These are phyloP conservation scores for Nymphalis polychloros DNA, from an alignment of 2,888 invertebrate species.

Conservation along the genomic window DNA sequence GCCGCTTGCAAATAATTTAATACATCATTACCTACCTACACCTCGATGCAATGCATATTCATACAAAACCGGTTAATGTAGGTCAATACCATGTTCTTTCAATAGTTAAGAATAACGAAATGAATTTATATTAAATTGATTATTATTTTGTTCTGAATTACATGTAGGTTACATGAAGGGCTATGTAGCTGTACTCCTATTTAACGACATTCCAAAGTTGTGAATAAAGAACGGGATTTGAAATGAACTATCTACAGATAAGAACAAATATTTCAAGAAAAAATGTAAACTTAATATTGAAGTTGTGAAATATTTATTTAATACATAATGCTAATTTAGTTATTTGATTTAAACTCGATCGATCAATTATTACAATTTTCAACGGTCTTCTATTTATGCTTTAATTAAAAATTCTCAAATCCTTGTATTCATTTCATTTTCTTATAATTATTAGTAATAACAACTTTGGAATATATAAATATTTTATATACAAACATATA, in stretches of 20 bases:
- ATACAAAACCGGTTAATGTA: constrained; percentile 14
- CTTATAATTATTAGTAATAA: too few species aligned
- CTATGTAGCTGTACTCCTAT: constrained; percentile 27
- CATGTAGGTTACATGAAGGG: constrained; percentile 25
- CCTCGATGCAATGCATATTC: constrained; percentile 14
- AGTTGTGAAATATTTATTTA: too few species aligned
- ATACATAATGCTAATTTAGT: too few species aligned
- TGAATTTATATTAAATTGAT: not conserved
- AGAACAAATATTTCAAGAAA: not conserved
- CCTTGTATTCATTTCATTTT: too few species aligned
- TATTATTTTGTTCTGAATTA: not conserved
- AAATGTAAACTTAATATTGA: not conserved
- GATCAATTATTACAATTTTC: too few species aligned
- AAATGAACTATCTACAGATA: constrained; percentile 14
- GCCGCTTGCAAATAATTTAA: not conserved
- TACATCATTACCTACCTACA: constrained; percentile 6
- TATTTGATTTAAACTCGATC: too few species aligned
- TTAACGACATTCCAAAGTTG: constrained; percentile 30
- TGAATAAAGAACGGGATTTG: constrained; percentile 32
- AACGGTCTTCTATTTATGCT: too few species aligned
- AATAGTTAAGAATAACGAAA: not conserved
- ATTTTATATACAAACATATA: too few species aligned
- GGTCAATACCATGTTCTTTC: constrained; percentile 14
- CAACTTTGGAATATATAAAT: too few species aligned
- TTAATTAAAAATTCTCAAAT: too few species aligned